Conservation (phyloP, 1,140 invertebrate species). For the Conopomorpha cramerella region DNA sequence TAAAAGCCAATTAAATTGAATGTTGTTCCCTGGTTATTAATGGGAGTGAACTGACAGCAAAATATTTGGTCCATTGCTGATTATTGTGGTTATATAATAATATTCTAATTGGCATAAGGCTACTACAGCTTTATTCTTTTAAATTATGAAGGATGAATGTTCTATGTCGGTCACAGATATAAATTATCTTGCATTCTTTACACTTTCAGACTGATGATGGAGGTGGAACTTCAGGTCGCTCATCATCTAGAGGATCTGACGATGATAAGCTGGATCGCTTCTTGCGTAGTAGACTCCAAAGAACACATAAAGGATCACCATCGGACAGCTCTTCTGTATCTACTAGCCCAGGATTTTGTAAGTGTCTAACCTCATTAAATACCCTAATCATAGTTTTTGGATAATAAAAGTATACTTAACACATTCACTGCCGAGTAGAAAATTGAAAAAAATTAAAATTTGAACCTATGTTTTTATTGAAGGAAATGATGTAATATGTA, state of each 20-base stretch:
- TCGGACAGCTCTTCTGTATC: slow-evolving; percentile 44
- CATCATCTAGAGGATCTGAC: slow-evolving; percentile 41
- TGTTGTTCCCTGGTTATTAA: too few relatives aligned
- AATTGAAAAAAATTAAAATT: too few relatives aligned
- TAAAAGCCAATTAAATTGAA: too few relatives aligned
- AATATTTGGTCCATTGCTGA: too few relatives aligned
- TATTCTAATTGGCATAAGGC: slow-evolving; percentile 1
- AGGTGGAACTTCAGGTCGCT: slow-evolving; percentile 50
- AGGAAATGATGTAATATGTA: too few relatives aligned
- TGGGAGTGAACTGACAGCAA: too few relatives aligned
- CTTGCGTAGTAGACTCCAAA: slow-evolving; percentile 43
- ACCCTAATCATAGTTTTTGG: too few relatives aligned
- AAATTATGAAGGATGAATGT: slow-evolving; percentile 1
- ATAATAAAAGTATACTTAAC: too few relatives aligned
- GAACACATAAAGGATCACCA: slow-evolving; percentile 39
- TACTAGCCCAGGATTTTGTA: slow-evolving; percentile 51
- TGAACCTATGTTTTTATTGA: too few relatives aligned
- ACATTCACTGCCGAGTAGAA: too few relatives aligned
- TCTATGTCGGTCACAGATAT: background rate
- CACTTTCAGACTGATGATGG: slow-evolving; percentile 70
- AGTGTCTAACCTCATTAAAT: too few relatives aligned
- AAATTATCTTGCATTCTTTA: slow-evolving; percentile 6
- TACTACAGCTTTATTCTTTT: slow-evolving; percentile 1
- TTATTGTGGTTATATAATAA: too few relatives aligned
- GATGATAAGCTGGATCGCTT: slow-evolving; percentile 57